Base-by-base conservation (phyloP, 2,113 vertebrate genomes). In the Thomomys bottae region DNA sequence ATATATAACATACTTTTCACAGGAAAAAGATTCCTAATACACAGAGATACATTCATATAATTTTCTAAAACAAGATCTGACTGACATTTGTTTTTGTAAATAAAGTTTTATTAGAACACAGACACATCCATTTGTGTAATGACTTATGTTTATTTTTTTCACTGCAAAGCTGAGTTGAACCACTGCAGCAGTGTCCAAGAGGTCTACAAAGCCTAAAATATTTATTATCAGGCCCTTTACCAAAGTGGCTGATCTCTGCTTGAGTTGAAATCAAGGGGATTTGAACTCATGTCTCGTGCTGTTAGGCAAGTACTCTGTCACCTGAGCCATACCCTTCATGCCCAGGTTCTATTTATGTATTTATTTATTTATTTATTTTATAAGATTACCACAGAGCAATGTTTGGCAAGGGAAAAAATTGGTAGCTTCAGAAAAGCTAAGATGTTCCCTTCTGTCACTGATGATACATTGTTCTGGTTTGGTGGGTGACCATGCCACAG, bases 381-480 rank as follows among this genome's bases (percentile, higher is more conserved):
- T 32, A 82, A 89, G 64, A 42, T 49, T 30, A 78, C 61, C 59
- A 87, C 34, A 73, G 40, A 71, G 36, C 30, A 79, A n/a, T 40
- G 64, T 84, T 72, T 87, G 49, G 59, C 72, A 86, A 78, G 5
- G 64, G 59, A 87, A 83, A 34, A 59, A 75, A 17, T 49, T 32
- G 23, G 49, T 9, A 87, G 59, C 42, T 73, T 85, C 40, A 38
- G n/a, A 87, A 78, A 79, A 71, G 57, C 21, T 70, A 88, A 38
- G 82, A 88, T 36, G 12, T 87, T 64, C 70, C 80, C 42, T 81
- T 88, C 72, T 59, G 34, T 71, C 66, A 87, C n/a, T 24, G 23
- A 76, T 2, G 11, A 73, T 40, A 32, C 57, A 3, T 3, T n/a
- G 57, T 40, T 88, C 76, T 80, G 54, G 32, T n/a, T 66, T 14